phyloP scores from a whole-genome alignment of 1,140 invertebrate species.

The roundworm (Caenorhabditis elegans) region DNA sequence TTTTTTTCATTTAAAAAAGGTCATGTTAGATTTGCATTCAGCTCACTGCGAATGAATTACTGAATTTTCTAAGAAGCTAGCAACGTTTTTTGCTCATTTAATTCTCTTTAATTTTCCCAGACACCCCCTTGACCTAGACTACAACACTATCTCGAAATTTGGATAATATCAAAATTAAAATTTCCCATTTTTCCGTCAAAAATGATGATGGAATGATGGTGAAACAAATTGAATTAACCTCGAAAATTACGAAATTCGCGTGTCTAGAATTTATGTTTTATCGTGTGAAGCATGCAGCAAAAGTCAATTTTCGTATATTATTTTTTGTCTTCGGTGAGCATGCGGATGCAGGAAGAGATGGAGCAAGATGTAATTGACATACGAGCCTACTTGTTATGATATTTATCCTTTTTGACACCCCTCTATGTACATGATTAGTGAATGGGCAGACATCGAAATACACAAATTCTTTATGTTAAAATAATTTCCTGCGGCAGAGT shows the following conservation, averaged over 20 bases:
- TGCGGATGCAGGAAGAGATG: no score
- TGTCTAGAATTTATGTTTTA: no score
- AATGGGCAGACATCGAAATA: no score
- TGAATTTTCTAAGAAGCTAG: background rate
- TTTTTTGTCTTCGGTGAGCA: background rate
- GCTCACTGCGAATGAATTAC: background rate
- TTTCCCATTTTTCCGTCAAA: no score
- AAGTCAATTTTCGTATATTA: conserved; percentile 6
- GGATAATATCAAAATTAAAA: background rate
- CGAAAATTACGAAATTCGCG: background rate
- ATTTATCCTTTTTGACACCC: no score
- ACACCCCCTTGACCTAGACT: no score
- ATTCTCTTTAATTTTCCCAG: background rate
- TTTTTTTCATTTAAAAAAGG: background rate
- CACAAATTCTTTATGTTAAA: no score
- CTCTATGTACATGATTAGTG: no score
- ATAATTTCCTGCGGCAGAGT: no score
- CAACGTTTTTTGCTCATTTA: background rate
- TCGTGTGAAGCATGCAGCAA: no score
- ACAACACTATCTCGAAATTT: no score
- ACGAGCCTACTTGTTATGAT: background rate
- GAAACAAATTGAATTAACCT: background rate
- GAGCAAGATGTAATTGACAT: background rate
- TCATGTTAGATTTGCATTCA: background rate
- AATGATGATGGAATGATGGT: no score